Evolutionary conservation across 1,140 invertebrate genomes (phyloP), one percentile per base, ranked within the genome.

Genomic region (Orussus abietinus): DNA sequence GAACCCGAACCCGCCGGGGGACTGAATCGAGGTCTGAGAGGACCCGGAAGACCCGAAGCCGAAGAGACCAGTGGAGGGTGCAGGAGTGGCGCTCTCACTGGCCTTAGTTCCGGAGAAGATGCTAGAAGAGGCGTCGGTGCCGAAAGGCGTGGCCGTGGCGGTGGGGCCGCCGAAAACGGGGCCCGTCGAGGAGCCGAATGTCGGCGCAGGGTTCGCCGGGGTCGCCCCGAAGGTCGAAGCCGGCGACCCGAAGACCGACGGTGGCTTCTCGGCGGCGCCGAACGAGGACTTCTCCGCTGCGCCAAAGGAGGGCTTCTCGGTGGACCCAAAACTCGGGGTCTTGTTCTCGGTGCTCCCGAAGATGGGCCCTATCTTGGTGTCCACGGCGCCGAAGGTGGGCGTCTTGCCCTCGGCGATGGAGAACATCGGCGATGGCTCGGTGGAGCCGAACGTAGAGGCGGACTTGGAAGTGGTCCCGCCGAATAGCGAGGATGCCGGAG

Each of bases 301-400:
- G 6, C 42, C 42, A 18, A 51, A 51, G 9, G 38, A 3, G 20
- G 17, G 19, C 20, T 49, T 28, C 57, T 55, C 2, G 44, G 6
- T 3, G 34, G 15, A n/a, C 49, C 47, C 26, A 65, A 64, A 11
- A 55, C 39, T 4, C 47, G 11, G 13, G 47, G 11, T 38, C n/a
- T 66, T 64, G 15, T 37, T 59, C n/a, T 59, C 47, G 3, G 15
- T 29, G 10, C 12, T 19, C 18, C 58, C 51, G 10, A 59, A 59
- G 9, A 42, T 18, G 26, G 51, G 14, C 14, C 39, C 29, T 45
- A 57, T 54, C 21, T 57, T 57, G 12, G 3, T 42, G 11, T 15
- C 17, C 3, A 11, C 25, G 9, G 41, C 18, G 9, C 18, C 25
- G 12, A 55, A 55, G 2, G 42, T 13, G 20, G 37, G 6, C 13